Evolutionary conservation across 2,888 invertebrate genomes (phyloP).

Genomic region (Elmis aenea): DNA sequence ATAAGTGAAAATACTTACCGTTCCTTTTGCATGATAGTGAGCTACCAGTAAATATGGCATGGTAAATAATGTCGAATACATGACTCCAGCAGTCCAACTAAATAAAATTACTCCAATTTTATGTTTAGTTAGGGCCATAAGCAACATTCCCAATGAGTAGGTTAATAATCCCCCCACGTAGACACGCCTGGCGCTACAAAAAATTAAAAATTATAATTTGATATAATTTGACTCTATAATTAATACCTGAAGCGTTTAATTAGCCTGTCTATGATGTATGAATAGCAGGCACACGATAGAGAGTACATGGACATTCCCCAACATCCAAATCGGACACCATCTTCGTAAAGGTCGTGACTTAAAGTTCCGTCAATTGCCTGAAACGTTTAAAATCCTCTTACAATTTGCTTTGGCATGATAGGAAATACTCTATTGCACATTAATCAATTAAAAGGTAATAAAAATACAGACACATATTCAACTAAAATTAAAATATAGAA

Average conservation of each 20-base stretch:
- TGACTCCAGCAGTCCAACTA: conserved; percentile 91
- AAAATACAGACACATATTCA: background rate
- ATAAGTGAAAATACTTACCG: conserved; percentile 58
- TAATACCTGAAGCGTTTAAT: conserved; percentile 65
- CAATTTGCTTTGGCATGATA: too few species aligned
- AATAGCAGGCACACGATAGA: conserved; percentile 91
- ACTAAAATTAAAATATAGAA: too few species aligned
- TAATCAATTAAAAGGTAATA: too few species aligned
- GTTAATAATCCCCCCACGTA: conserved; percentile 86
- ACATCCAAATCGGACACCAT: conserved; percentile 91
- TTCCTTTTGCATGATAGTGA: conserved; percentile 87
- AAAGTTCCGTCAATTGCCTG: conserved; percentile 66
- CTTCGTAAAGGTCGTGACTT: conserved; percentile 70
- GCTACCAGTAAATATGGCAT: conserved; percentile 94
- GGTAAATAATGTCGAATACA: conserved; percentile 96
- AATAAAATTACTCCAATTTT: conserved; percentile 78
- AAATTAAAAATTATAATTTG: background rate
- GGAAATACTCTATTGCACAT: too few species aligned
- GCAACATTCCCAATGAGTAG: conserved; percentile 82
- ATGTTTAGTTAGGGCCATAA: conserved; percentile 75
- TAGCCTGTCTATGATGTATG: conserved; percentile 79
- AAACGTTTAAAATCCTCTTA: conserved; percentile 37
- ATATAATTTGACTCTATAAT: conserved; percentile 1
- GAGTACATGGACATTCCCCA: conserved; percentile 97
- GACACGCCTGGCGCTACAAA: conserved; percentile 71